These are phyloP conservation scores for Pithys albifrons DNA, from an alignment of 2,113 vertebrate genomes.

Conservation along the genomic window DNA sequence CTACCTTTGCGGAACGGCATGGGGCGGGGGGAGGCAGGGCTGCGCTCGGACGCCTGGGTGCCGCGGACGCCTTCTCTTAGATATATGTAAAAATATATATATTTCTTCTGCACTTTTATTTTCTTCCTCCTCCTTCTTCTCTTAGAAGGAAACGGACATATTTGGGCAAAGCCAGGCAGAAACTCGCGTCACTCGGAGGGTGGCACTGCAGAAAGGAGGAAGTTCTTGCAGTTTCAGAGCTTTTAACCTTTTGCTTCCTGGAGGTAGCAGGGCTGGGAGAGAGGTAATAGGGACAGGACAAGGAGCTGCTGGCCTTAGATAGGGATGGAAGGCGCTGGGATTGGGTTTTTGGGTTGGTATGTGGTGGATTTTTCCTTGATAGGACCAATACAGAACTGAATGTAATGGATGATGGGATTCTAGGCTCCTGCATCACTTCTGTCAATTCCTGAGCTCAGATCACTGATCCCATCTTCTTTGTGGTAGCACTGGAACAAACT, in stretches of 20 bases:
- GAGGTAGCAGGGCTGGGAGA: neutral
- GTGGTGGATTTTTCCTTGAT: neutral
- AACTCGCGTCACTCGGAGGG: constrained; percentile 55
- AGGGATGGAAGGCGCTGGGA: neutral
- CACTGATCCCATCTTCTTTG: neutral
- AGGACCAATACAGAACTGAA: neutral
- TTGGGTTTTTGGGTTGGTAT: rapidly evolving
- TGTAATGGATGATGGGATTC: neutral
- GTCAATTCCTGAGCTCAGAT: neutral
- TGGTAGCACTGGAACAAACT: neutral
- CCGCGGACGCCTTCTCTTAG: neutral
- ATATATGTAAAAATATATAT: neutral
- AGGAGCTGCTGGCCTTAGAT: neutral
- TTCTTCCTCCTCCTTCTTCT: neutral
- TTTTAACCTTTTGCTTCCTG: constrained; percentile 23
- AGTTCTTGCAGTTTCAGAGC: neutral
- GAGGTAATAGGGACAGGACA: neutral
- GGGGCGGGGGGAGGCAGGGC: neutral
- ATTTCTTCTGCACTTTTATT: neutral
- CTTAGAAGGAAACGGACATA: constrained; percentile 60
- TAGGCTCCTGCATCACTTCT: neutral
- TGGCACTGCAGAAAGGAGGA: constrained; percentile 54
- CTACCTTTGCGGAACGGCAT: constrained; percentile 68
- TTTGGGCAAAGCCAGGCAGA: constrained; percentile 45
- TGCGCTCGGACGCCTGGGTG: neutral